Conservation (phyloP, 2,113 vertebrate species). For the Spizaetus ornatus region DNA sequence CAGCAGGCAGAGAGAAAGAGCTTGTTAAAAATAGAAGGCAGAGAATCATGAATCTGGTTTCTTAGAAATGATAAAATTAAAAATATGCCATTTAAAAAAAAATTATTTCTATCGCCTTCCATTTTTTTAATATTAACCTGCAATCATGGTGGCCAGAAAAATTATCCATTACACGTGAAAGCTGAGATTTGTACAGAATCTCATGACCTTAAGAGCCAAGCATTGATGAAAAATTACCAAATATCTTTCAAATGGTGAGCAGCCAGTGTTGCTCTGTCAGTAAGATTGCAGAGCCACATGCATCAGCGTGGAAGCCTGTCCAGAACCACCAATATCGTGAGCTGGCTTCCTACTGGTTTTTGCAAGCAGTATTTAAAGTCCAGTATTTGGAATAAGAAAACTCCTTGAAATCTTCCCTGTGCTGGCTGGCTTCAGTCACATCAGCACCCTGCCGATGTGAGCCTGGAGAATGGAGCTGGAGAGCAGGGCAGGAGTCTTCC, state of each 20-base stretch:
- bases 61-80: background rate
- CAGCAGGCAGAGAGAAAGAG: background rate
- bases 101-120: background rate
- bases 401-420: background rate
- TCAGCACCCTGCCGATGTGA: accelerated
- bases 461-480: background rate
- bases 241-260: background rate
- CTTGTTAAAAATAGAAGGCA: background rate
- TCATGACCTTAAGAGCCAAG: background rate
- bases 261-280: background rate
- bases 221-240: background rate
- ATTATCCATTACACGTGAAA: background rate
- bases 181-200: background rate
- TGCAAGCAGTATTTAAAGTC: background rate
- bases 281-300: background rate
- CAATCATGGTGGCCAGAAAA: background rate
- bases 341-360: background rate
- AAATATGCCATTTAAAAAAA: background rate
- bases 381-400: background rate
- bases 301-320: background rate
- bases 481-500: background rate
- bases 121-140: background rate
- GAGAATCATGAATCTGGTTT: background rate
- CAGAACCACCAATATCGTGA: accelerated
- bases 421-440: background rate